phyloP scores from a whole-genome alignment of 2,888 invertebrate genomes.

The Mylabris sibirica region DNA sequence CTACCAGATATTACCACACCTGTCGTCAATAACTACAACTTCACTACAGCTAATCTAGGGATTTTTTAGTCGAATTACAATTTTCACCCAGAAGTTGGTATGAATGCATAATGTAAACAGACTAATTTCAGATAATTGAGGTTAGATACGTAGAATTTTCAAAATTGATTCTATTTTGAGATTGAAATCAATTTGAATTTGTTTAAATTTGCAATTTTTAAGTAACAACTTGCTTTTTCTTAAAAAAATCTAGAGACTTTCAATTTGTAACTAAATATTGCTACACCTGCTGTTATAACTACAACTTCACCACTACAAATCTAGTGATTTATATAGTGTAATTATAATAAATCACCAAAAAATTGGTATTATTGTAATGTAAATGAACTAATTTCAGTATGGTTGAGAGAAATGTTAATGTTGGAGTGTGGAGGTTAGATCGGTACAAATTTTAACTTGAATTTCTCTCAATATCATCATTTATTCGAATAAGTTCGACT shows the following conservation, averaged over 20 bases:
- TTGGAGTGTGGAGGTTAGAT: constrained; percentile 10
- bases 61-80: neutral
- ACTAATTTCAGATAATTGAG: too few species aligned
- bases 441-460: neutral
- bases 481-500: neutral
- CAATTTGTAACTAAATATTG: too few species aligned
- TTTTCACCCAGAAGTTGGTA: neutral
- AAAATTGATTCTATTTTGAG: too few species aligned
- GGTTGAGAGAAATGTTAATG: neutral
- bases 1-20: neutral
- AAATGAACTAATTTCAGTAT: neutral
- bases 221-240: too few species aligned
- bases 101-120: too few species aligned
- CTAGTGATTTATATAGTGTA: neutral
- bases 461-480: neutral
- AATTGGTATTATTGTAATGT: neutral
- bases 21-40: constrained; percentile 14
- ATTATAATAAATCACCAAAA: neutral
- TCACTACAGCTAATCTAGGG: constrained; percentile 18
- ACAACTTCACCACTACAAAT: too few species aligned
- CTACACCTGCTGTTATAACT: too few species aligned
- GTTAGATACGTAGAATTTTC: too few species aligned
- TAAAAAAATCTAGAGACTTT: too few species aligned
- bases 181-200: too few species aligned
- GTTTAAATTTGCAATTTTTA: too few species aligned